Base-by-base conservation (phyloP, 92 coral and sea anemone species). In the Porites lobata region DNA sequence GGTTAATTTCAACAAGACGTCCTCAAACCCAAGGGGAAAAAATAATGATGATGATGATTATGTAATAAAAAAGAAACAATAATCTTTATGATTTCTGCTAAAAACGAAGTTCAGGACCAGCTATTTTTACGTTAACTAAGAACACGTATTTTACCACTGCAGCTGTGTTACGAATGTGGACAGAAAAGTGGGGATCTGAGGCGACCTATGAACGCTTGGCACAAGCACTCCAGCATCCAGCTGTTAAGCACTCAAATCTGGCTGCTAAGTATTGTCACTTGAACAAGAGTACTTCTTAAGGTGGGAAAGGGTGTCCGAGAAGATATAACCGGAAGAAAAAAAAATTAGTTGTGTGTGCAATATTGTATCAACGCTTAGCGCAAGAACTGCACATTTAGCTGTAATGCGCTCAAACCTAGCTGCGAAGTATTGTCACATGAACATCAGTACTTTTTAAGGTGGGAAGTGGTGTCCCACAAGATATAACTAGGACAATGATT, bases 121-220 rank as follows among this genome's bases (percentile, higher is more conserved):
- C 0, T 56, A 56, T 9, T 14, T 14, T 56, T 56, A 56, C 61
- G 9, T 56, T 13, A 56, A 56, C 11, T 57, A 57, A 57, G 7
- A 15, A 57, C 12, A 9, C 17, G 3, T 57, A 57, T 62, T 62
- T 62, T 62, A 15, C 7, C 8, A 13, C 47, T 75, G 7, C 43
- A 75, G 78, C 63, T 75, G 67, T 81, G 65, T 43, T 81, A 11
- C 70, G n/a, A 43, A 54, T 14, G 24, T 88, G 91, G 91, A 74
- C 50, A 43, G 82, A 75, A 21, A 32, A 22, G 13, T 74, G 22
- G 14, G 87, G 76, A 13, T 75, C 87, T n/a, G 66, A 17, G 47
- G 91, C 83, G 14, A 82, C 83, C 7, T 82, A 65, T 22, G 57
- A 75, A 64, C 19, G 67, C 38, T 56, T 88, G 50, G 87, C 72